phyloP scores from a whole-genome alignment of 2,888 invertebrate genomes.

The Macrostomum cliftonense region DNA sequence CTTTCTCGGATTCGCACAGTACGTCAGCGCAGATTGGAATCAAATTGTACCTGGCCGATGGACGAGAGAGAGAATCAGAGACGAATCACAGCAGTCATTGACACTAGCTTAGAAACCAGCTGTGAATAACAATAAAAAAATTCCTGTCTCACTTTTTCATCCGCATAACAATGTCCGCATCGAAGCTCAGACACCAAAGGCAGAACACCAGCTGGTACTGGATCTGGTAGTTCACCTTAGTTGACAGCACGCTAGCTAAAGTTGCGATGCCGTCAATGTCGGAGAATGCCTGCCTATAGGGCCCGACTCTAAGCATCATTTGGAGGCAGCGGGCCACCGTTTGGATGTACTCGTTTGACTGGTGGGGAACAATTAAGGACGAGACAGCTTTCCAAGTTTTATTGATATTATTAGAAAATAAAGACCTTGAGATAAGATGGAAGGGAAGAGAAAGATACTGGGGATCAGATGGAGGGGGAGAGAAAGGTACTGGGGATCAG shows the following conservation, averaged over 20 bases:
- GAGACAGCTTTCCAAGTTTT: too few species aligned
- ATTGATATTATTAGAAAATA: too few species aligned
- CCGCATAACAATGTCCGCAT: conserved; percentile 73
- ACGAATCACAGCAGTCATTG: too few species aligned
- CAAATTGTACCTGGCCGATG: conserved; percentile 52
- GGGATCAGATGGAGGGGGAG: too few species aligned
- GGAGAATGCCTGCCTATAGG: conserved; percentile 82
- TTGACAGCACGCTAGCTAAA: too few species aligned
- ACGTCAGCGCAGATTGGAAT: conserved; percentile 93
- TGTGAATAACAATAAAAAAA: too few species aligned
- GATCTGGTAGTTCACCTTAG: conserved; percentile 44
- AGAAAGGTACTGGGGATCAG: too few species aligned
- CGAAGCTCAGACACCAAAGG: conserved; percentile 94
- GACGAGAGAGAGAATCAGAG: not conserved
- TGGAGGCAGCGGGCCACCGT: conserved; percentile 92
- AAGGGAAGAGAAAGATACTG: too few species aligned
- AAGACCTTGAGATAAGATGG: too few species aligned
- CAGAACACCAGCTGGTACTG: conserved; percentile 97
- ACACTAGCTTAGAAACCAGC: too few species aligned
- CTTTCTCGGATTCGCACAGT: conserved; percentile 88
- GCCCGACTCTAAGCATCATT: conserved; percentile 79
- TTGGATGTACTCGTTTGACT: conserved; percentile 96
- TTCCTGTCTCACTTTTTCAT: conserved; percentile 51
- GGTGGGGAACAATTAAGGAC: too few species aligned
- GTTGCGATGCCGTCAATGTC: conserved; percentile 66